phyloP scores from a whole-genome alignment of 1,140 invertebrate species.

The Ips nitidus region DNA sequence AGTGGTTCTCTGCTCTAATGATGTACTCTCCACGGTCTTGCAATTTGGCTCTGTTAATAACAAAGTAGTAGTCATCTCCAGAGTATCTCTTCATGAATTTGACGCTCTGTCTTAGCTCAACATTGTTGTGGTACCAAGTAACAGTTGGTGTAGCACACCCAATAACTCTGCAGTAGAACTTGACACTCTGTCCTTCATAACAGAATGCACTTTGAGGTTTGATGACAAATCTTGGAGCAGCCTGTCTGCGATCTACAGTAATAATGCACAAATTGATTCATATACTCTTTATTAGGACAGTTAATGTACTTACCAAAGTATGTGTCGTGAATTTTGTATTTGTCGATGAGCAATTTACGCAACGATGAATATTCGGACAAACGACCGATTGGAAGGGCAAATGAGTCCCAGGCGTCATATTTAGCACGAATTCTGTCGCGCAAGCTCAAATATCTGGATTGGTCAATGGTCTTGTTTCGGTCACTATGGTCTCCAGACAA shows the following conservation, averaged over 20 bases:
- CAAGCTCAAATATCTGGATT: slow-evolving; percentile 81
- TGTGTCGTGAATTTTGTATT: slow-evolving; percentile 94
- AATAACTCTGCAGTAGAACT: slow-evolving; percentile 96
- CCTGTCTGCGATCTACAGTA: slow-evolving; percentile 87
- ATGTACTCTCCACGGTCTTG: slow-evolving; percentile 97
- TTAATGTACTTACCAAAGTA: slow-evolving; percentile 72
- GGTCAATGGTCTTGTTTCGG: slow-evolving; percentile 75
- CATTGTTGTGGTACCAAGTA: slow-evolving; percentile 93
- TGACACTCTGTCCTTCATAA: slow-evolving; percentile 95
- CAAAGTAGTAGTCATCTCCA: slow-evolving; percentile 95
- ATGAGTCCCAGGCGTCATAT: slow-evolving; percentile 91
- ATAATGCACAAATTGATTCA: slow-evolving; percentile 17
- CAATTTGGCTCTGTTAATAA: slow-evolving; percentile 93
- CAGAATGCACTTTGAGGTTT: slow-evolving; percentile 93
- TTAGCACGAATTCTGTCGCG: slow-evolving; percentile 83
- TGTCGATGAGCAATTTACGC: slow-evolving; percentile 93
- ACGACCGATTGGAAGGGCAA: slow-evolving; percentile 90
- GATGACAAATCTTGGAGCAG: slow-evolving; percentile 96
- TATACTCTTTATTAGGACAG: not conserved
- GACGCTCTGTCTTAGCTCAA: slow-evolving; percentile 93
- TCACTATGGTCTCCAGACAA: slow-evolving; percentile 79
- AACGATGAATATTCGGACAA: slow-evolving; percentile 96
- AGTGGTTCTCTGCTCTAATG: slow-evolving; percentile 96
- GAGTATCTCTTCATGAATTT: slow-evolving; percentile 99
- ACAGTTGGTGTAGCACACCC: slow-evolving; percentile 92